Base-by-base conservation (phyloP, 2,888 invertebrate genomes). In the Sminthurinus aureus region DNA sequence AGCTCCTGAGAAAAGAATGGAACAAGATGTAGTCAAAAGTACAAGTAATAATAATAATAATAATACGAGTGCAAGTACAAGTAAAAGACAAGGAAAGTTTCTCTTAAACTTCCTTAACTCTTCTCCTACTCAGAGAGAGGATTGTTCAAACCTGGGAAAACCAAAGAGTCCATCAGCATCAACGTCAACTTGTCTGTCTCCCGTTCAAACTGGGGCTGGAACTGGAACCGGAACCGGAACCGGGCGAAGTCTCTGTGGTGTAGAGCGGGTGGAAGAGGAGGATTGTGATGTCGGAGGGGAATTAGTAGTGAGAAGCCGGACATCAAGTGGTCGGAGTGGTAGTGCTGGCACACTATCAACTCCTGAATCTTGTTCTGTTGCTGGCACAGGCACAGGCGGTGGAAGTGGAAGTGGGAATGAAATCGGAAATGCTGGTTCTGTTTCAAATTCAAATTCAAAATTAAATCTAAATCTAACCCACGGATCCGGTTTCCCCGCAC, bases 251-350 rank as follows among this genome's bases (percentile, higher is more conserved):
- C 38, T 38, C 38, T 38, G 38, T 2, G 69, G 77, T 0, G 85
- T 83, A 64, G 86, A 86, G 52, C 83, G 85, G 18, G 52, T 86
- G 6, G 79, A 84, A n/a, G 86, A 86, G 75, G 85, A 85, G 52
- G 84, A 84, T 50, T 74, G 64, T 20, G 82, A 82, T 64, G 58
- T 52, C 15, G 83, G 79, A 22, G 80, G 77, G 15, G 85, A 85
- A 15, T 67, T 81, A 8, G 79, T 81, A 18, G 51, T 79, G 1
- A 24, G 26, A 11, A 85, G 79, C 67, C 58, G 76, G 38, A 38
- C n/a, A n/a, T 52, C 81, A 9, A 81, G 85, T 15, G 85, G 86
- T 26, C 82, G 86, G 13, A 86, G 86, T 78, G 86, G 86, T 0
- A 85, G 85, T 12, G 85, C 85, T n/a, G 86, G 86, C 3, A 86